phyloP scores from a whole-genome alignment of 2,113 vertebrate genomes.

The Alces alces region DNA sequence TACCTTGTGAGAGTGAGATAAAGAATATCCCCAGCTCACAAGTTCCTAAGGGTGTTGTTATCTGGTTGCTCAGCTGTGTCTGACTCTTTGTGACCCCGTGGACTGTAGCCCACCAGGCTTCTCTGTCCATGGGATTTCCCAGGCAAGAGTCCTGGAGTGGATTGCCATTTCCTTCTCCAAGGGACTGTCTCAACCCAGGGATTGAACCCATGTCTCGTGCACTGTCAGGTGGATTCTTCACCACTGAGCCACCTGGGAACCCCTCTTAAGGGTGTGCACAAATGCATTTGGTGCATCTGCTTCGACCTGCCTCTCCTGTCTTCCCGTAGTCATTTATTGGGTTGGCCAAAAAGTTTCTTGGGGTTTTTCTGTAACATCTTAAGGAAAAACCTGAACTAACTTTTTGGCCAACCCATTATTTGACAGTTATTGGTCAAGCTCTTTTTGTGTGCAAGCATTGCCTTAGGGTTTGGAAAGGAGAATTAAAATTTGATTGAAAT shows the following conservation, averaged over 20 bases:
- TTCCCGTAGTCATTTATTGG: background rate
- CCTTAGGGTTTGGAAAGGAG: background rate
- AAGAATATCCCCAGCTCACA: background rate
- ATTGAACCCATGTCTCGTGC: background rate
- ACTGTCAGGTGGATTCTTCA: background rate
- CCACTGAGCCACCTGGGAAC: background rate
- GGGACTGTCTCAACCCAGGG: background rate
- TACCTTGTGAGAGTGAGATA: background rate
- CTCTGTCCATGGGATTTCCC: background rate
- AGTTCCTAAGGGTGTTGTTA: background rate
- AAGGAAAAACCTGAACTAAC: background rate
- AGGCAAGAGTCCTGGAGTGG: background rate
- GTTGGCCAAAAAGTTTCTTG: background rate
- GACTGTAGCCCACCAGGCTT: background rate
- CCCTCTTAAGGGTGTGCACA: background rate
- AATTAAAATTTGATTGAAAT: background rate
- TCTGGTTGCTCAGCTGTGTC: background rate
- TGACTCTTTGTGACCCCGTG: fast-evolving
- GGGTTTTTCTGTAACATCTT: background rate
- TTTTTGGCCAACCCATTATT: background rate
- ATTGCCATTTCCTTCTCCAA: background rate
- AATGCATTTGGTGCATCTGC: background rate
- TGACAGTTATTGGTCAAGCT: background rate
- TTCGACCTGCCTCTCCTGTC: background rate
- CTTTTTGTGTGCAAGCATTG: background rate